Base-by-base conservation (phyloP, 1,140 invertebrate genomes). In the Hycleus phaleratus region DNA sequence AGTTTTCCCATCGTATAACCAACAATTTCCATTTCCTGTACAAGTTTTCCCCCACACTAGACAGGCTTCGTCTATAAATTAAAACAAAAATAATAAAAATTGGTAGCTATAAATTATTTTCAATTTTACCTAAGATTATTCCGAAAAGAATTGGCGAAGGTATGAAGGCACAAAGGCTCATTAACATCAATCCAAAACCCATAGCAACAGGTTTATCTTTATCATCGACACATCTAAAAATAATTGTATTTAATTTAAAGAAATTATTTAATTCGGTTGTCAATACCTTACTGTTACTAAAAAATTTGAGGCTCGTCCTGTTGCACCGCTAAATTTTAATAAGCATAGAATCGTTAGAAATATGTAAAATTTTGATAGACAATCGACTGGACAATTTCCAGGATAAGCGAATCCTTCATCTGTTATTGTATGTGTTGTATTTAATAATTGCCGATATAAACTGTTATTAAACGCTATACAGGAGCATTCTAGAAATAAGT, bases 41-140 rank as follows among this genome's bases (percentile, higher is more conserved):
- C 85, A 87, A 7, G 85, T 87, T 68, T 84, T 85, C 10, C 85
- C 86, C 86, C 86, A 88, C 9, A 87, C 82, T 2, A 86, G 64
- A 63, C 86, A 88, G 10, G 83, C 80, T 42, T 78, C 78, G 75
- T 84, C 82, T 85, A 65, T 10, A 74, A 74, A 60, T 63, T 51
- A 67, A 49, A 25, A 51, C 24, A 40, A 52, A 49, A 43, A 42
- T 26, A 10, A 61, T 38, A 57, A 55, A 43, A 53, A 46, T 42
- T 40, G 10, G 46, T 49, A 26, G 47, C 53, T 56, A 12, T 18
- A 18, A 12, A 49, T 45, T 54, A 48, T 50, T 62, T 49, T 50
- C 46, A 49, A 39, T 59, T 48, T 75, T 76, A 83, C 86, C 86
- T 63, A 87, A 77, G 49, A 87, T 81, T 63, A 78, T 82, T 58